Evolutionary conservation across 2,888 invertebrate species (phyloP), one percentile per base, ranked within the genome.

Genomic region (Parelbella ahira): DNA sequence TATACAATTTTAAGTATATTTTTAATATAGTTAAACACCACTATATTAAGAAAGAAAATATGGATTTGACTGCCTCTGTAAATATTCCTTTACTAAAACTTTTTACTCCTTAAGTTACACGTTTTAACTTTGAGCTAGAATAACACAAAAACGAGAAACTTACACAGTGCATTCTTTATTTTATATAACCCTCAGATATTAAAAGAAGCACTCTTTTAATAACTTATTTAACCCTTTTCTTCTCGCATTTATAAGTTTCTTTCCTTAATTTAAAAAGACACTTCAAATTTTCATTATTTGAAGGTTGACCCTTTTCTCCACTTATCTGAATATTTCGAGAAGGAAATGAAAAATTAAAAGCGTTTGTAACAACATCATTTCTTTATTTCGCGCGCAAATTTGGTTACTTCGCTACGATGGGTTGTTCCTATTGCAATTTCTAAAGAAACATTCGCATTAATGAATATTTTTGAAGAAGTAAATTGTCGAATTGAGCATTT

Each of bases 191-290:
- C 7, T 32, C 7, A 21, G 41, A 27, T 37, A 37, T 37, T 36
- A 27, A 44, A 44, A 20, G 30, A 33, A 37, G 37, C 11, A 37
- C 37, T 37, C 21, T 32, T 34, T 38, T 33, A 34, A 39, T 21
- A 18, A 41, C 39, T 33, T 33, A 19, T 33, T 33, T 41, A 24
- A 33, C 33, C 27, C 32, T 41, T 45, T 37, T 24, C 24, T 37
- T n/a, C 29, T 46, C 24, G 37, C 28, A 49, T 44, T 49, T 46
- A 23, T 10, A 21, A 38, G 37, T 34, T 44, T 38, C 32, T 29
- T 44, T 25, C 15, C 46, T 34, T 44, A 46, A 46, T 49, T 49
- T 46, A 42, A 49, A 38, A 38, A 44, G 44, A 34, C 37, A 20
- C 34, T 29, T 28, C 27, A 13, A 49, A 46, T 41, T 36, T 19